Conservation (phyloP, 1,140 invertebrate genomes). For the Calliphora vicina region DNA sequence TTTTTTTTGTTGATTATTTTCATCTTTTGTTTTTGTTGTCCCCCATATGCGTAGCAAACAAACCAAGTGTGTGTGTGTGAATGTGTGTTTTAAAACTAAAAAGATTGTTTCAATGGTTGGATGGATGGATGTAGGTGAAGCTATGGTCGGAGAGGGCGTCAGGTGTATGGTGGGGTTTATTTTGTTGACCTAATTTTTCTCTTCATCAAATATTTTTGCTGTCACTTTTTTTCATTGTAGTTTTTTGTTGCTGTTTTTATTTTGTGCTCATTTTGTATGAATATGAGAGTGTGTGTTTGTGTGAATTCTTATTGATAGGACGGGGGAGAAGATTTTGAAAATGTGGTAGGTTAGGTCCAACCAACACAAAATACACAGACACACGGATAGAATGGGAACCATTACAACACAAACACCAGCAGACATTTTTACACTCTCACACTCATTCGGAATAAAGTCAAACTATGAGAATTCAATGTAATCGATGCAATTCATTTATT, state of each 20-base stretch:
- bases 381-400: neutral
- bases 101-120: neutral
- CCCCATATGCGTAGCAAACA: neutral
- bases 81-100: neutral
- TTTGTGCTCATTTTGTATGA: slow-evolving; percentile 26
- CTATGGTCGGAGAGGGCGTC: neutral
- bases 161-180: slow-evolving; percentile 33
- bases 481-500: slow-evolving; percentile 26
- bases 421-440: neutral
- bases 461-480: neutral
- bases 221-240: slow-evolving; percentile 31
- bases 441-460: neutral
- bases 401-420: neutral
- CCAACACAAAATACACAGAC: neutral
- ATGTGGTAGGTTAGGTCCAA: slow-evolving; percentile 34
- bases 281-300: neutral
- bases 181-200: slow-evolving; percentile 42
- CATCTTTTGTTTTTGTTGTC: neutral
- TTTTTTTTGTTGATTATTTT: neutral
- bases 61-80: neutral
- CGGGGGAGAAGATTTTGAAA: slow-evolving; percentile 13
- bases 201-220: slow-evolving; percentile 39
- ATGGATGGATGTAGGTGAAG: neutral
- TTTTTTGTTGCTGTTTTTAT: slow-evolving; percentile 14
- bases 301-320: neutral